Evolutionary conservation across 2,888 invertebrate genomes (phyloP).

Genomic region (Dione juno): DNA sequence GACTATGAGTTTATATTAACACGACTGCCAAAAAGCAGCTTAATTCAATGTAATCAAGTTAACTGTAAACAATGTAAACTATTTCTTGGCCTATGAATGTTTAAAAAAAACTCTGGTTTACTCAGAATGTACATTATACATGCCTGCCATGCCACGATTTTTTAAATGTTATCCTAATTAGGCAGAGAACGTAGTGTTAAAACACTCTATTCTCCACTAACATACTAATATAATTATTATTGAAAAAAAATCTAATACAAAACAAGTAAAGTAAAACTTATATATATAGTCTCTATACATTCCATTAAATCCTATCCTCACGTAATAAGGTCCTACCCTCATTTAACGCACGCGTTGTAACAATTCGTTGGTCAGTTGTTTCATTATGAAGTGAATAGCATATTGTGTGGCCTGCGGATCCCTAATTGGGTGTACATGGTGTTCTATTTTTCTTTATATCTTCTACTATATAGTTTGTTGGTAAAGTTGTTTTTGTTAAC

Average conservation of each 20-base stretch:
- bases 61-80: too few relatives aligned
- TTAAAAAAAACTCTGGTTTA: too few relatives aligned
- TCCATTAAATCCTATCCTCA: constrained; percentile 20
- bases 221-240: neutral
- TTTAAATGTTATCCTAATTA: too few relatives aligned
- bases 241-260: neutral
- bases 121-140: too few relatives aligned
- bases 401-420: constrained; percentile 33
- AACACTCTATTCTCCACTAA: neutral
- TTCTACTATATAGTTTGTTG: neutral
- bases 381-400: constrained; percentile 35
- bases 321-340: constrained; percentile 33
- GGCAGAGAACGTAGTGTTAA: too few relatives aligned
- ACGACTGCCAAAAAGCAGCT: too few relatives aligned
- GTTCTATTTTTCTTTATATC: constrained; percentile 15
- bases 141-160: too few relatives aligned
- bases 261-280: neutral
- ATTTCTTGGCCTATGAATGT: too few relatives aligned
- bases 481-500: constrained; percentile 8
- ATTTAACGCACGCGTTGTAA: constrained; percentile 37
- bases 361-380: constrained; percentile 39
- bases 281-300: neutral
- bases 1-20: too few relatives aligned
- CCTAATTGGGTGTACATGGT: constrained; percentile 32
- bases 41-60: too few relatives aligned